A percentile compares a stretch with the other conserved stretches of the same genome.
phyloP scores from a whole-genome alignment of 35 echinoderm and acorn worm genomes.

The Nesometra sesokonis region DNA sequence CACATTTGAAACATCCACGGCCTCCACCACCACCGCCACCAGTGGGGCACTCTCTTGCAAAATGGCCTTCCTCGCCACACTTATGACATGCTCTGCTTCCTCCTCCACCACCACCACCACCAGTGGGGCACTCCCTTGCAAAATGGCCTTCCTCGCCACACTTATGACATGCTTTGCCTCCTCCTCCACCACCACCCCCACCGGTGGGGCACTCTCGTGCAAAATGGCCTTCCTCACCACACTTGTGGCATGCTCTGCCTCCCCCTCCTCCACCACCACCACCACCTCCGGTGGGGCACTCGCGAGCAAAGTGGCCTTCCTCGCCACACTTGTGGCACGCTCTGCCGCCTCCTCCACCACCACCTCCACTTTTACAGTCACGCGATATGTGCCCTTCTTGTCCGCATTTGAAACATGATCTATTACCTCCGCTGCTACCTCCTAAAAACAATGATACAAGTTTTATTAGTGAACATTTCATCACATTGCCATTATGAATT shows the following conservation, averaged over 20 bases:
- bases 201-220: conserved; percentile 1
- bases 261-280: conserved; percentile 20
- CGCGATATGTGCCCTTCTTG: conserved; percentile 49
- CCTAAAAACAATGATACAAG: no score
- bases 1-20: conserved; percentile 9
- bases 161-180: conserved; percentile 8
- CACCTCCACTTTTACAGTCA: conserved; percentile 43
- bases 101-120: conserved; percentile 13
- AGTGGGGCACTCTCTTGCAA: conserved; percentile 59
- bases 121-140: conserved; percentile 52
- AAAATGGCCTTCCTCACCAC: conserved; percentile 25
- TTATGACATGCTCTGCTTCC: conserved; percentile 8
- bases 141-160: conserved; percentile 30
- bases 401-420: conserved; percentile 37
- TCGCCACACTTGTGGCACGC: conserved; percentile 37
- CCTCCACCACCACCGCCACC: conserved; percentile 11
- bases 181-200: conserved; percentile 12
- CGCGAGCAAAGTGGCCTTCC: conserved; percentile 43
- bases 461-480: no score
- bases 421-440: conserved; percentile 17
- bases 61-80: conserved; percentile 22
- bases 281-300: conserved; percentile 20
- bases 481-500: no score
- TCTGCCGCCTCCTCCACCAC: conserved; percentile 5
- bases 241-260: conserved; percentile 32